These are phyloP conservation scores for Myopa tessellatipennis DNA, from an alignment of 2,888 invertebrate species.

Conservation along the genomic window DNA sequence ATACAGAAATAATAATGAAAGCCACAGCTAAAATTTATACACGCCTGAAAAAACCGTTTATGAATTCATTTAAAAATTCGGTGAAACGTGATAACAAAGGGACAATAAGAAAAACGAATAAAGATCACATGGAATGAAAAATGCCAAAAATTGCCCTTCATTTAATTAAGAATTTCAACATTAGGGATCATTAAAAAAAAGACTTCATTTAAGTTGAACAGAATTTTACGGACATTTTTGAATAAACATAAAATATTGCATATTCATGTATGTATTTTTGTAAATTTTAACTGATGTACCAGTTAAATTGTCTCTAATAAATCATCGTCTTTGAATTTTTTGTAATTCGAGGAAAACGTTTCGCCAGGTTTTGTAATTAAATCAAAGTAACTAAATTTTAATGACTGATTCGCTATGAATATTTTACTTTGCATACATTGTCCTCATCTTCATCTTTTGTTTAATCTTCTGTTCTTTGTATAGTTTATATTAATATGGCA, in stretches of 20 bases:
- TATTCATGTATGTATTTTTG: no score
- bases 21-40: neutral
- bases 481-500: conserved; percentile 42
- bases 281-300: no score
- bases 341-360: neutral
- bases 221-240: no score
- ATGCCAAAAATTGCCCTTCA: no score
- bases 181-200: no score
- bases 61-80: neutral
- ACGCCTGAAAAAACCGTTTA: neutral
- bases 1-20: neutral
- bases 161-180: no score
- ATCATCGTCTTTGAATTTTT: no score
- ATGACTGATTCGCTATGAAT: conserved; percentile 13
- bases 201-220: no score
- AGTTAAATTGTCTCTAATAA: no score
- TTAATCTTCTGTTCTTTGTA: neutral
- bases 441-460: neutral
- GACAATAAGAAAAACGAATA: neutral
- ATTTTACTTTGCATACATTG: conserved; percentile 13
- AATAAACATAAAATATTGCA: no score
- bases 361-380: conserved; percentile 5
- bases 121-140: no score
- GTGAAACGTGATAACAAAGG: neutral
- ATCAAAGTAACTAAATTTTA: neutral